Percentiles rank a stretch among this genome's conserved stretches.
phyloP scores from a whole-genome alignment of 2,888 invertebrate species.

The Cephus runcator region DNA sequence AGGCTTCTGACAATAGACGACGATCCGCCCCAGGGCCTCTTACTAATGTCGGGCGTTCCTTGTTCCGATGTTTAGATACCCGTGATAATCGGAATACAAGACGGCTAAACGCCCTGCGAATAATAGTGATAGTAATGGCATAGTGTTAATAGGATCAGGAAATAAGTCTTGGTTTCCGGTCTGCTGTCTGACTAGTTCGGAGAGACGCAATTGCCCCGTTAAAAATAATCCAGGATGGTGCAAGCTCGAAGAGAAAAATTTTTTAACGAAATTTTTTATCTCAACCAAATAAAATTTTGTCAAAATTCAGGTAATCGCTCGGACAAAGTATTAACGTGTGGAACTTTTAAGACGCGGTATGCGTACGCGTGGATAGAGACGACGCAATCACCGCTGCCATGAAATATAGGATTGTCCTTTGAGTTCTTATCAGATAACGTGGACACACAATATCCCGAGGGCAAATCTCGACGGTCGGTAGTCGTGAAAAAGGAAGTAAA shows the following conservation, averaged over 20 bases:
- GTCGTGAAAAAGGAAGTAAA: conserved; percentile 33
- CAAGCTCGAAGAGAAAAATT: too few relatives aligned
- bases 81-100: conserved; percentile 45
- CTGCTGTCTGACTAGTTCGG: neutral
- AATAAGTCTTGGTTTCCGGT: neutral
- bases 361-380: neutral
- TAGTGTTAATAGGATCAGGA: conserved; percentile 27
- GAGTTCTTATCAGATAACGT: conserved; percentile 38
- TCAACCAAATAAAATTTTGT: too few relatives aligned
- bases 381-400: neutral
- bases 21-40: neutral
- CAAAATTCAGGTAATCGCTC: too few relatives aligned
- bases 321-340: too few relatives aligned
- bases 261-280: too few relatives aligned
- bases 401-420: conserved; percentile 32
- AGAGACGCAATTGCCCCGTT: neutral
- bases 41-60: conserved; percentile 2
- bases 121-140: conserved; percentile 34
- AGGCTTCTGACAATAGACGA: neutral
- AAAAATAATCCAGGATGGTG: neutral
- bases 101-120: conserved; percentile 37
- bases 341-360: too few relatives aligned
- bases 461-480: conserved; percentile 6
- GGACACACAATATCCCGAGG: conserved; percentile 27
- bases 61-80: conserved; percentile 29